phyloP scores from a whole-genome alignment of 2,888 invertebrate genomes.

The Polyommatus icarus region DNA sequence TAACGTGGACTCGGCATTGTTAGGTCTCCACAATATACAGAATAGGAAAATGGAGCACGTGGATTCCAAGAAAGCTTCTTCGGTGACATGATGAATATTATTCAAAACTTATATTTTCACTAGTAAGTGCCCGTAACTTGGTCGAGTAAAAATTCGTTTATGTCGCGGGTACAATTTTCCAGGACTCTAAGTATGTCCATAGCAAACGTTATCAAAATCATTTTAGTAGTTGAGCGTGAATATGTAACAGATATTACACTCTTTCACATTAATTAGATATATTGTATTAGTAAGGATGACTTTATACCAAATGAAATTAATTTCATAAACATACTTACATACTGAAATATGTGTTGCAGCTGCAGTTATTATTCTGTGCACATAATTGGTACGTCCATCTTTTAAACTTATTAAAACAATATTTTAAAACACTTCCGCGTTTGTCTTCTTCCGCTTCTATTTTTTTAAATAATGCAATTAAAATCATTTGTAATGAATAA shows the following conservation, averaged over 20 bases:
- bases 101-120: constrained; percentile 40
- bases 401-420: neutral
- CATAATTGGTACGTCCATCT: neutral
- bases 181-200: too few relatives aligned
- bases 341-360: too few relatives aligned
- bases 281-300: too few relatives aligned
- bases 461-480: neutral
- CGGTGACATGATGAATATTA: constrained; percentile 59
- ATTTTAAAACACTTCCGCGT: neutral
- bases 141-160: neutral
- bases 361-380: too few relatives aligned
- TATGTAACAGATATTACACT: too few relatives aligned
- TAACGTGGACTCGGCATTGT: constrained; percentile 71
- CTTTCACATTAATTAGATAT: too few relatives aligned
- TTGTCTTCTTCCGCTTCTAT: neutral
- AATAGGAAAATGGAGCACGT: constrained; percentile 65
- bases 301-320: too few relatives aligned
- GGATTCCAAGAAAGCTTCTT: constrained; percentile 59
- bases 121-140: neutral
- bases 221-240: too few relatives aligned
- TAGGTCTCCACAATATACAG: constrained; percentile 68
- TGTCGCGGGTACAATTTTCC: too few relatives aligned
- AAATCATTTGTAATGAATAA: constrained; percentile 29
- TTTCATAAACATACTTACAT: too few relatives aligned
- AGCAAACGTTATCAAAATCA: too few relatives aligned